Conservation (phyloP, 2,797 vertebrate species). For the Chaunax sp. region DNA sequence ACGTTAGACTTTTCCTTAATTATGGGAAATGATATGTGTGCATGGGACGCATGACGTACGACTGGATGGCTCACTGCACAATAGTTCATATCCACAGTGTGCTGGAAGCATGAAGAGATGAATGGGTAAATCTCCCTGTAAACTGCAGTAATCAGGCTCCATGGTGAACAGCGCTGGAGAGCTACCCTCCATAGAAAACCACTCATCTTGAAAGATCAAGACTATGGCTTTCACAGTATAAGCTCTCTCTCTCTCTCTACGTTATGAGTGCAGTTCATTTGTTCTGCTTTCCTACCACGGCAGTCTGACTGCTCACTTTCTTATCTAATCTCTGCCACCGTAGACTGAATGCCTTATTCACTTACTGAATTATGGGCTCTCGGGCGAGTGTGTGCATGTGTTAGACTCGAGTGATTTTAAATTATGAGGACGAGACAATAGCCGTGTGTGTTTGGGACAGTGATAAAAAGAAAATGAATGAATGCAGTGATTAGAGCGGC, state of each 20-base stretch:
- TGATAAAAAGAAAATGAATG: conserved; percentile 54
- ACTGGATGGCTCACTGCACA: conserved; percentile 30
- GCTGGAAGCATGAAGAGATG: conserved; percentile 51
- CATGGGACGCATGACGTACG: conserved; percentile 28
- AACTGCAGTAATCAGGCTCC: conserved; percentile 65
- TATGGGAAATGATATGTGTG: not conserved
- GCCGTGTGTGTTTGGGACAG: conserved; percentile 51
- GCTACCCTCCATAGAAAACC: conserved; percentile 58
- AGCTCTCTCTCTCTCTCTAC: conserved; percentile 48
- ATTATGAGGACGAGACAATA: conserved; percentile 68
- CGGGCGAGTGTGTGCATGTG: conserved; percentile 31
- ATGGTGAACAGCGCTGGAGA: conserved; percentile 60
- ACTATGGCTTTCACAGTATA: conserved; percentile 70
- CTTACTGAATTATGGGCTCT: conserved; percentile 71
- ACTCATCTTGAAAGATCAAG: conserved; percentile 76
- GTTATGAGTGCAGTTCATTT: conserved; percentile 74
- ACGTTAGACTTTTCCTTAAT: conserved; percentile 7
- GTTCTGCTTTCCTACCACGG: conserved; percentile 71
- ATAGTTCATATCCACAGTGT: conserved; percentile 24
- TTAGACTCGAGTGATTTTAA: conserved; percentile 68
- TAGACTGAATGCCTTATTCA: conserved; percentile 72
- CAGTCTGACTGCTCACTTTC: conserved; percentile 71
- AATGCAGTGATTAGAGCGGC: conserved; percentile 54
- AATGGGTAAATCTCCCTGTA: conserved; percentile 67
- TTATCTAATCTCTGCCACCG: conserved; percentile 75